Conservation (phyloP, 2,797 vertebrate species). For the Helostoma temminkii region DNA sequence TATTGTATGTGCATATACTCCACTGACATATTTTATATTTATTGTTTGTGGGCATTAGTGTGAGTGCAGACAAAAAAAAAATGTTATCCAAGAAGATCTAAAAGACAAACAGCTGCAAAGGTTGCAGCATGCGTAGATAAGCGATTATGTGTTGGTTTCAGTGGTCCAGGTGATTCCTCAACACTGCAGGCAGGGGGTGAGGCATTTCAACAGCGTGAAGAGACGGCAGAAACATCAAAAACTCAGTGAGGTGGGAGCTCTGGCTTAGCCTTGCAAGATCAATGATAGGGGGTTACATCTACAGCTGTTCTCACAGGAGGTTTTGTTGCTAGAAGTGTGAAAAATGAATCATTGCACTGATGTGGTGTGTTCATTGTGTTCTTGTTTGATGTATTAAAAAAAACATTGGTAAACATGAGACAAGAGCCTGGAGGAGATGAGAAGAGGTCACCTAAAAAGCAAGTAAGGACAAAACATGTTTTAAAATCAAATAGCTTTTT, state of each 20-base stretch:
- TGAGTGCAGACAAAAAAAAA: conserved; percentile 23
- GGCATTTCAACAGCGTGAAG: conserved; percentile 39
- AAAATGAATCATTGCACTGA: conserved; percentile 58
- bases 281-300: conserved; percentile 66
- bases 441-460: conserved; percentile 30
- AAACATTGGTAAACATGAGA: conserved; percentile 53
- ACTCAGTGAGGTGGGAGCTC: conserved; percentile 52
- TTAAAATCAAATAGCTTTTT: conserved; percentile 14
- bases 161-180: conserved; percentile 71
- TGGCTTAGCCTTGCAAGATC: conserved; percentile 66
- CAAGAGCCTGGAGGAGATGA: conserved; percentile 25
- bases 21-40: not conserved
- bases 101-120: conserved; percentile 65
- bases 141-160: conserved; percentile 74
- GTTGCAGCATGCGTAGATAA: conserved; percentile 72
- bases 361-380: conserved; percentile 56
- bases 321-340: conserved; percentile 68
- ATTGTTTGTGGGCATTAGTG: conserved; percentile 18
- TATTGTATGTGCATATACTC: not conserved
- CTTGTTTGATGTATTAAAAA: conserved; percentile 47
- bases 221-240: conserved; percentile 73
- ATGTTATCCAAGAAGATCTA: conserved; percentile 59
- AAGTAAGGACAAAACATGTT: conserved; percentile 31
- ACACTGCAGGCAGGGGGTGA: conserved; percentile 44
- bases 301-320: conserved; percentile 68